These are phyloP conservation scores for Steinernema khuongi DNA, from an alignment of 1,140 invertebrate genomes.

Conservation along the genomic window DNA sequence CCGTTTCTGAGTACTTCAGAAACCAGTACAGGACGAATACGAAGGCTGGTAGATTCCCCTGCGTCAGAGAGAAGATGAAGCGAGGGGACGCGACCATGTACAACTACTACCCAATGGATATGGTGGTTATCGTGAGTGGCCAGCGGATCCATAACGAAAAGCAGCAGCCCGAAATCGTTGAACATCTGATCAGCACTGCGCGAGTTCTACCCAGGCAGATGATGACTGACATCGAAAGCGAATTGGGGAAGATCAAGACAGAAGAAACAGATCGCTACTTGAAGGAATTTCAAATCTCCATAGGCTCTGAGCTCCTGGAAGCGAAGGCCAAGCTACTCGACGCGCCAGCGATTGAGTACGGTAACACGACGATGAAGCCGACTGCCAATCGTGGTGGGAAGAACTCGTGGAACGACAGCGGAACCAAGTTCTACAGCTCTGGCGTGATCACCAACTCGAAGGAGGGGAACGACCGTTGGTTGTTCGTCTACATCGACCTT, in stretches of 20 bases:
- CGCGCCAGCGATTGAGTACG: constrained; percentile 26
- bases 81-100: neutral
- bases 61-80: constrained; percentile 22
- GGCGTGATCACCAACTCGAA: neutral
- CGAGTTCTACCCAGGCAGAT: constrained; percentile 14
- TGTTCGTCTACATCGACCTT: constrained; percentile 23
- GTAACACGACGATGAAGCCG: neutral
- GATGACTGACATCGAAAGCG: neutral
- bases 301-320: neutral
- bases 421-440: neutral
- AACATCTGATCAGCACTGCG: neutral
- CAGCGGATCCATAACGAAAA: constrained; percentile 23
- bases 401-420: constrained; percentile 10
- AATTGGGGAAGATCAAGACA: neutral
- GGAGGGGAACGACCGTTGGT: neutral
- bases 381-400: neutral
- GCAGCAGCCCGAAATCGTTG: constrained; percentile 22
- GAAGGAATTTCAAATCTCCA: neutral
- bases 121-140: constrained; percentile 14
- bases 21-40: neutral
- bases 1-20: constrained; percentile 6
- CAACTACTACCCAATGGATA: constrained; percentile 23
- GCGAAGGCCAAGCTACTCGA: neutral
- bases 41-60: neutral
- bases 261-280: neutral